A percentile compares a stretch with the other conserved stretches of the same genome.
These are phyloP conservation scores for Lipophrys pholis DNA, from an alignment of 2,113 vertebrate species.

Conservation along the genomic window DNA sequence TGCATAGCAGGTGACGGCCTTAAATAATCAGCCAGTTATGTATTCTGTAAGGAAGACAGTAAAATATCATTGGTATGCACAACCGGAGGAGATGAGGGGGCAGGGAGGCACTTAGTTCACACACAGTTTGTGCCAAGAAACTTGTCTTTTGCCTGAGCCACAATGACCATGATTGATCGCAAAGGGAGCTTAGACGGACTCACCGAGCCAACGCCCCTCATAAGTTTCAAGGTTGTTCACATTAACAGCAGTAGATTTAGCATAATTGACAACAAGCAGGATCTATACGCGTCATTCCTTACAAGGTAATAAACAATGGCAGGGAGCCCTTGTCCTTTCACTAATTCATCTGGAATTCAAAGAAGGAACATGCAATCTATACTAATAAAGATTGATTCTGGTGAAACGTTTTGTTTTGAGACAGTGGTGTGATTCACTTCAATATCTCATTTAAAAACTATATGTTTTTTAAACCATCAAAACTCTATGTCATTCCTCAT, in stretches of 20 bases:
- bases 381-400: too few relatives aligned
- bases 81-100: slow-evolving; percentile 32
- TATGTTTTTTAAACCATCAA: slow-evolving; percentile 1
- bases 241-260: slow-evolving; percentile 55
- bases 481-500: not conserved
- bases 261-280: slow-evolving; percentile 54
- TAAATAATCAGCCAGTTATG: slow-evolving; percentile 26
- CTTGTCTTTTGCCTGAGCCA: slow-evolving; percentile 56
- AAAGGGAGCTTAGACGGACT: slow-evolving; percentile 27
- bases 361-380: too few relatives aligned
- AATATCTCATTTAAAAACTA: not conserved
- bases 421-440: too few relatives aligned
- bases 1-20: slow-evolving; percentile 20
- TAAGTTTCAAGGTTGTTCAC: slow-evolving; percentile 72
- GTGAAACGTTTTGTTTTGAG: too few relatives aligned
- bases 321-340: not conserved
- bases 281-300: slow-evolving; percentile 38
- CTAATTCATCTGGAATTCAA: slow-evolving; percentile 21
- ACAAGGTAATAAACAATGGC: slow-evolving; percentile 21
- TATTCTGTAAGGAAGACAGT: slow-evolving; percentile 27
- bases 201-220: slow-evolving; percentile 27
- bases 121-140: slow-evolving; percentile 34
- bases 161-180: slow-evolving; percentile 55
- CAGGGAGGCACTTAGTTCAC: slow-evolving; percentile 9
- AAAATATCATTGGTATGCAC: slow-evolving; percentile 36